Conservation (phyloP, 2,888 invertebrate species). For the Dolichomitus sp. region DNA sequence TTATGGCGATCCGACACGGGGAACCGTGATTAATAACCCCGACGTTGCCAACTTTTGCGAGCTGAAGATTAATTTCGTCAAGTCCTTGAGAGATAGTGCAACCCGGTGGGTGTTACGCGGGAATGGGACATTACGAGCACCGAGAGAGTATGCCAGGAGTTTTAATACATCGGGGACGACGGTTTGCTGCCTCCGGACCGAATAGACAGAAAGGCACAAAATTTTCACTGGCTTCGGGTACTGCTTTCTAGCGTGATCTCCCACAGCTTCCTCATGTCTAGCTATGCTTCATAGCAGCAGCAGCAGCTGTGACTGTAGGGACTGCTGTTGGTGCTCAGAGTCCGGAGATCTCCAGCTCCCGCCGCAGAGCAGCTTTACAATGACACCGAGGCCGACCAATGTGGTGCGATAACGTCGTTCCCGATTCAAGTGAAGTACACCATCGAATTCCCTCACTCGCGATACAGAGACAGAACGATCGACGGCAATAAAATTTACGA, state of each 20-base stretch:
- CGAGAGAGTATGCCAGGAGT: conserved; percentile 62
- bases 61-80: conserved; percentile 79
- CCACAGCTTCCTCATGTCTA: conserved; percentile 22
- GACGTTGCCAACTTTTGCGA: conserved; percentile 78
- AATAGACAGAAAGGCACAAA: conserved; percentile 1
- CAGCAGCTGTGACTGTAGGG: conserved; percentile 27
- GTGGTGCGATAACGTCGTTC: conserved; percentile 49
- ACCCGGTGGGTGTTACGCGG: conserved; percentile 44
- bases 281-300: neutral
- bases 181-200: conserved; percentile 67
- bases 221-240: conserved; percentile 34
- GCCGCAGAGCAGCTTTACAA: conserved; percentile 50
- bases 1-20: conserved; percentile 76
- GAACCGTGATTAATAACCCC: conserved; percentile 78
- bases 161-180: conserved; percentile 74
- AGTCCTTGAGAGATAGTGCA: conserved; percentile 54
- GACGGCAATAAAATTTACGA: conserved; percentile 59
- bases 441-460: conserved; percentile 55
- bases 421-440: conserved; percentile 31
- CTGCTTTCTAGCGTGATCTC: conserved; percentile 32
- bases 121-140: conserved; percentile 14
- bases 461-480: conserved; percentile 40
- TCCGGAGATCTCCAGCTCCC: conserved; percentile 40
- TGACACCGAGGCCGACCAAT: conserved; percentile 46
- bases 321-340: conserved; percentile 20